These are phyloP conservation scores for Cordylochernes scorpioides DNA, from an alignment of 2,888 invertebrate species.

Conservation along the genomic window DNA sequence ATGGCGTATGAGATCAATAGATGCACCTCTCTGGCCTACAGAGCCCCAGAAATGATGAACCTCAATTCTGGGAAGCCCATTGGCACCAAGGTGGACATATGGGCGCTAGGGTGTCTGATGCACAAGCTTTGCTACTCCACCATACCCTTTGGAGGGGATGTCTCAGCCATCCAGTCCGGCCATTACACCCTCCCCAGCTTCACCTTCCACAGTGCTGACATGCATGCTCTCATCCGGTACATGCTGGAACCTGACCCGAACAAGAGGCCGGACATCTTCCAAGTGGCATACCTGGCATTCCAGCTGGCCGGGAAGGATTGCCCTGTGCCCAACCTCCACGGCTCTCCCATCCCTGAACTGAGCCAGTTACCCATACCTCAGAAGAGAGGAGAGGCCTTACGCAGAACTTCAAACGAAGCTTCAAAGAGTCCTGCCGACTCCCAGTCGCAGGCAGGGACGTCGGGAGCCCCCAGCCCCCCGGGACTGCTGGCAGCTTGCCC, in stretches of 20 bases:
- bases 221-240: conserved; percentile 35
- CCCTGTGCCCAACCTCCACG: conserved; percentile 53
- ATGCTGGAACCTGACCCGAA: conserved; percentile 60
- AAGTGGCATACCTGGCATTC: conserved; percentile 14
- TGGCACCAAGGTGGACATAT: conserved; percentile 61
- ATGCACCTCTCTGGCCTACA: conserved; percentile 66
- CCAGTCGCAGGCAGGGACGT: too few species aligned
- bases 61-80: conserved; percentile 54
- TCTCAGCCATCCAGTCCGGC: too few species aligned
- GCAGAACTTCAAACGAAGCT: too few species aligned
- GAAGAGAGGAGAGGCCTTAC: too few species aligned
- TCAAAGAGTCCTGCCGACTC: too few species aligned
- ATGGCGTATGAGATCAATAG: conserved; percentile 18
- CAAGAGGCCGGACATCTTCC: conserved; percentile 41
- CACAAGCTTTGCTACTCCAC: too few species aligned
- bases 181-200: too few species aligned
- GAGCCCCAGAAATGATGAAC: conserved; percentile 78
- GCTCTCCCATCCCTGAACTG: conserved; percentile 9
- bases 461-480: too few species aligned
- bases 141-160: too few species aligned
- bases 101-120: too few species aligned
- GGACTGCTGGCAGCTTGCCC: too few species aligned
- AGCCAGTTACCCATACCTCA: conserved; percentile 6
- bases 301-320: conserved; percentile 36
- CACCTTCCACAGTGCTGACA: too few species aligned